Evolutionary conservation across 1,140 invertebrate genomes (phyloP), one percentile per base, ranked within the genome.

Genomic region (Cyphomyrmex costatus): DNA sequence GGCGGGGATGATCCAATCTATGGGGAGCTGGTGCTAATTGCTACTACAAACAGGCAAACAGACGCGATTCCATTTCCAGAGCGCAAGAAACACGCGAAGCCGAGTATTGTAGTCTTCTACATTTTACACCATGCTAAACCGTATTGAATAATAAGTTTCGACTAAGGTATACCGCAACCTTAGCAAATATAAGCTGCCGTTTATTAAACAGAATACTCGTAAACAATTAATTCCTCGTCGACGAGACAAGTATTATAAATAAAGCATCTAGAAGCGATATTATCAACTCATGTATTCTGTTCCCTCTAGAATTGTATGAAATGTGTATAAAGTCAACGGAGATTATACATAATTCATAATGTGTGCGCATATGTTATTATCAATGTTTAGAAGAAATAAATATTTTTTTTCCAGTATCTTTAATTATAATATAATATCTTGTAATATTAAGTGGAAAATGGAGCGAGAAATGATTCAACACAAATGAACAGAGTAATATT

Each of bases 1-100:
- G 85, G 51, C 33, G 87, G 58, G 78, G 85, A 87, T 86, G 90
- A 89, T 91, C 83, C 91, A 92, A 91, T 91, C 90, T 86, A 86
- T 60, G 74, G 86, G 86, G 86, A 60, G 77, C 70, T 87, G 66
- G 74, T 70, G 85, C 79, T 92, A 92, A 92, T 92, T 92, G 88
- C 89, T 92, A 86, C 86, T 60, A 91, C 91, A 92, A 92, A 92
- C 88, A 91, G 90, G 89, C 90, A 92, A 92, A 92, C 87, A 91
- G 90, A 89, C 90, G 86, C 66, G 89, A 89, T 86, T 87, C 90
- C 90, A 68, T 91, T 89, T 65, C 88, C 21, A 61, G 84, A 61
- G 61, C 61, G 84, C 60, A 70, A 68, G 70, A 78, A 58, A 71
- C 80, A 61, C 36, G 58, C 42, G 63, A 86, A 85, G 86, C 51